These are phyloP conservation scores for Heliconius ismenius DNA, from an alignment of 2,888 invertebrate genomes.

Conservation along the genomic window DNA sequence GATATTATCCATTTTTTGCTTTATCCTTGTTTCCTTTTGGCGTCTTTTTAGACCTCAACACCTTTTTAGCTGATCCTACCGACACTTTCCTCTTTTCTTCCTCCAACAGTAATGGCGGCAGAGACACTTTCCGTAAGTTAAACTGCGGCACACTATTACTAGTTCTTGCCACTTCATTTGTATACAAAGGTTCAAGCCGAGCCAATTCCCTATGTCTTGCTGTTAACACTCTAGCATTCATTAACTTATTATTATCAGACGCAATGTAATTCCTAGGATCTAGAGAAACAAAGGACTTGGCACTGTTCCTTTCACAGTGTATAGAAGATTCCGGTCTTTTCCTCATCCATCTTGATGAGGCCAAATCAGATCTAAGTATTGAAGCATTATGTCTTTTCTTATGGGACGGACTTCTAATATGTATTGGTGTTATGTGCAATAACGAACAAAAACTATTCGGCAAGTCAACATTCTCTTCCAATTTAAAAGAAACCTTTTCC, in stretches of 20 bases:
- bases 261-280: constrained; percentile 67
- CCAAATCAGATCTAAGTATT: constrained; percentile 72
- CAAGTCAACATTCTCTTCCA: constrained; percentile 59
- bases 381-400: constrained; percentile 67
- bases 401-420: constrained; percentile 65
- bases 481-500: constrained; percentile 53
- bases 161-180: constrained; percentile 57
- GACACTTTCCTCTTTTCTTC: constrained; percentile 68
- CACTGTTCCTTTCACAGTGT: constrained; percentile 74
- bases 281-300: constrained; percentile 74
- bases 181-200: constrained; percentile 65
- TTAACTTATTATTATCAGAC: constrained; percentile 59
- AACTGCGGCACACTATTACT: constrained; percentile 56
- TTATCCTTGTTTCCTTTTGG: constrained; percentile 43
- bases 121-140: constrained; percentile 70
- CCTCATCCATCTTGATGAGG: constrained; percentile 77
- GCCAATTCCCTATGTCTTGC: constrained; percentile 68
- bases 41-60: constrained; percentile 46
- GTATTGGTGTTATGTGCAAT: constrained; percentile 74
- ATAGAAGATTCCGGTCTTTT: constrained; percentile 71
- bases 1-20: constrained; percentile 35
- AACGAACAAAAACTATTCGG: constrained; percentile 71
- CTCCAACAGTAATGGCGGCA: constrained; percentile 72
- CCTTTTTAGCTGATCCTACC: constrained; percentile 63
- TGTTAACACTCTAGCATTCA: constrained; percentile 65